Evolutionary conservation across 2,113 vertebrate genomes (phyloP), one percentile per base, ranked within the genome.

Genomic region (Vanacampus margaritifer): DNA sequence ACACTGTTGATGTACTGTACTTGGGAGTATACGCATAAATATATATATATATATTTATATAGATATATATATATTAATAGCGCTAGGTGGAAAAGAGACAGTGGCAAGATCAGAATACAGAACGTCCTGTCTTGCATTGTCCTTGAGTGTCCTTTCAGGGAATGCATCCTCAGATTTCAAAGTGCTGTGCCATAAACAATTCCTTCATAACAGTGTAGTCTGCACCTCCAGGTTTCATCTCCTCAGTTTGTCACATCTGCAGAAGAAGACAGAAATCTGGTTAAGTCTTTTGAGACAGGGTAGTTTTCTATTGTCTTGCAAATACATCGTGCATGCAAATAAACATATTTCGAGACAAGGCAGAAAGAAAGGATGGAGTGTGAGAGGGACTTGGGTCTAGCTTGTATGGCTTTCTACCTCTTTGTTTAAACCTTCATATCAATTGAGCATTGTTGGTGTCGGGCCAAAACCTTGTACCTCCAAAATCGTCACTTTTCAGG

Each of bases 191-290:
- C 88, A 90, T 68, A 90, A 87, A 91, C 82, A 93, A 61, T 94
- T 90, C 93, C 94, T 96, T 96, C 94, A 95, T 92, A 87, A 92
- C 86, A 91, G 86, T 80, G 82, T 88, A 70, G 67, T 87, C 68
- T 85, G 84, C 78, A 82, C 85, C 79, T 77, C 83, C 81, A 79
- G 75, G 81, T 89, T 91, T 97, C 95, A 96, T 93, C 95, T 94
- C 88, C 95, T 92, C 0, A 94, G 94, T 89, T 94, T 95, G 84
- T 97, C 95, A 94, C 95, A 98, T 94, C 96, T 98, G 68, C 28
- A 79, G 57, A 80, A 45, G 71, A 74, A 60, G 64, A 75, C 5
- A 36, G 58, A 73, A 32, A 43, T 48, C 5, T 50, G 63, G 59
- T 86, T 79, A 74, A 69, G 28, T 23, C 46, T 21, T 51, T 32